Evolutionary conservation across 2,113 vertebrate genomes (phyloP).

Genomic region (Xenotilapia leptura): DNA sequence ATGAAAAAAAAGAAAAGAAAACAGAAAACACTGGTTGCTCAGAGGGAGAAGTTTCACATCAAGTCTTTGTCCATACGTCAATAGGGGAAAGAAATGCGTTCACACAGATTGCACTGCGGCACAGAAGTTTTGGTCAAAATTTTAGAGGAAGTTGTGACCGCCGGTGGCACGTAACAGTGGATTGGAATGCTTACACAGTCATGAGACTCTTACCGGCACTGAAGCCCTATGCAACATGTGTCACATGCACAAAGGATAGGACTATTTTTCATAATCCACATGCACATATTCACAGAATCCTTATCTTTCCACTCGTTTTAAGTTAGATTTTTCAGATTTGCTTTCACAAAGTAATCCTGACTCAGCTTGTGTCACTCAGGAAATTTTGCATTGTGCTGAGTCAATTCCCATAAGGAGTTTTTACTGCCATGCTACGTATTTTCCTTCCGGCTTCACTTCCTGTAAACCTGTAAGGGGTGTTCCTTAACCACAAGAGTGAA

Average conservation of each 20-base stretch:
- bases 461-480: slow-evolving; percentile 43
- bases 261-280: not conserved
- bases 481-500: slow-evolving; percentile 21
- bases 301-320: not conserved
- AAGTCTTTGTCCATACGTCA: not conserved
- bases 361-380: slow-evolving; percentile 46
- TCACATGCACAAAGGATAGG: slow-evolving; percentile 8
- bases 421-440: not conserved
- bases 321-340: not conserved
- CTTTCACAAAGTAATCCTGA: not conserved
- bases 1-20: not conserved
- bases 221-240: not conserved
- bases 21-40: not conserved
- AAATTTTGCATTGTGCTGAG: slow-evolving; percentile 45
- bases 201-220: slow-evolving; percentile 32
- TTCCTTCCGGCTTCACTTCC: slow-evolving; percentile 60
- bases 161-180: not conserved
- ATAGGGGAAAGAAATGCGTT: not conserved
- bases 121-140: slow-evolving; percentile 22
- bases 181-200: not conserved
- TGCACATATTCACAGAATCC: not conserved
- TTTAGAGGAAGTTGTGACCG: slow-evolving; percentile 39
- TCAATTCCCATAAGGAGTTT: slow-evolving; percentile 42
- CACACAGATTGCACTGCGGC: not conserved
- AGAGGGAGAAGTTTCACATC: slow-evolving; percentile 22